Evolutionary conservation across 2,113 vertebrate species (phyloP), one percentile per base, ranked within the genome.

Genomic region (Festucalex cinctus): DNA sequence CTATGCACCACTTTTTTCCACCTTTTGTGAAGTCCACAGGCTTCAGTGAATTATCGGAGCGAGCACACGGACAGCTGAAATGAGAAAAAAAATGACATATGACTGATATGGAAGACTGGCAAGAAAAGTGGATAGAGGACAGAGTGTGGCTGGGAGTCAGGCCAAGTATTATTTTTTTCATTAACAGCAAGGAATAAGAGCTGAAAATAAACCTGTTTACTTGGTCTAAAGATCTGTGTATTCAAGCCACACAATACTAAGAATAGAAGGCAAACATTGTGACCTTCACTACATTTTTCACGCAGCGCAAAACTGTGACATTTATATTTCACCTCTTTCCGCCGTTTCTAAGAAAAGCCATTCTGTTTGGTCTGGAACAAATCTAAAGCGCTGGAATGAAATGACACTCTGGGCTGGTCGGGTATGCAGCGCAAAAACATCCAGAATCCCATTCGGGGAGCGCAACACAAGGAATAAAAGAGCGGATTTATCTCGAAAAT

Each of bases 301-400:
- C 67, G 71, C 64, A 59, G 63, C 61, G 71, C 68, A 74, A 79
- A 74, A 72, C 78, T 78, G 79, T 86, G 82, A 87, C 86, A 84
- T 86, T 83, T 90, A 74, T 82, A 89, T 81, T 86, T 76, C 77
- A 82, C 24, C 65, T 85, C 83, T 83, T 71, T 7, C 68, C 62
- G 56, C 76, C 67, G 39, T 72, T 80, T 79, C 41, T 28, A 58
- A 71, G 75, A 36, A 78, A 66, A 77, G 67, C 58, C 36, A 39
- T 83, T 83, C 63, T 71, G 14, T 71, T 74, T 43, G n/a, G 65
- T 59, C 61, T 63, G 68, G 76, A 86, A 75, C 78, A 56, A 68
- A 72, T 87, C 78, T 68, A 19, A 63, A 79, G 17, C 61, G 32
- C 80, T 77, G 79, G 46, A 80, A 83, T 63, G 60, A 57, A 57